phyloP scores from a whole-genome alignment of 1,140 invertebrate species.

The Ceratina japonica region DNA sequence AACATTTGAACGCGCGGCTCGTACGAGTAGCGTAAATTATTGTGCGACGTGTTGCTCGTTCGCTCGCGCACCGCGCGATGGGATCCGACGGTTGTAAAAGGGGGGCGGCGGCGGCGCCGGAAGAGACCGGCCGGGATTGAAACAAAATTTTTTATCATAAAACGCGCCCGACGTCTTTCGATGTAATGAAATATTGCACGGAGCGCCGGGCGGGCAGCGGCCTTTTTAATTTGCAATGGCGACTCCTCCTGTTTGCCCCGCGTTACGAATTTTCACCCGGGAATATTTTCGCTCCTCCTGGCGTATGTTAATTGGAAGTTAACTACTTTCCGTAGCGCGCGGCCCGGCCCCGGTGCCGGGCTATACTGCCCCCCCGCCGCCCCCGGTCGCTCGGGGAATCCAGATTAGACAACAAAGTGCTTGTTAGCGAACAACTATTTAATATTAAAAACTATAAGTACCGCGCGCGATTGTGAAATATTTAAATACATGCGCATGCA shows the following conservation, averaged over 20 bases:
- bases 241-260: no score
- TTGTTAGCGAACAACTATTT: slow-evolving; percentile 52
- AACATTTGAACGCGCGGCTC: slow-evolving; percentile 26
- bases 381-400: not conserved
- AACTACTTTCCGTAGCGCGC: slow-evolving; percentile 49
- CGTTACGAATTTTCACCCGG: no score
- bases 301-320: slow-evolving; percentile 45
- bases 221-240: no score
- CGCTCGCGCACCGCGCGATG: not conserved
- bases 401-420: slow-evolving; percentile 53
- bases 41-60: slow-evolving; percentile 19
- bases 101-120: not conserved
- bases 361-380: no score
- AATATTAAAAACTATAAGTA: slow-evolving; percentile 59
- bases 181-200: not conserved
- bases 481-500: slow-evolving; percentile 50
- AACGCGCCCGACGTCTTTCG: not conserved
- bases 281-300: no score
- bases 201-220: no score
- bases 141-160: slow-evolving; percentile 19
- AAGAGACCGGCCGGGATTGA: not conserved
- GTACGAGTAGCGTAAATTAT: slow-evolving; percentile 43
- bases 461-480: slow-evolving; percentile 56
- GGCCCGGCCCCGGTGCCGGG: not conserved
- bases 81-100: no score